Percentiles rank a stretch among this genome's conserved stretches.
These are phyloP conservation scores for Philaethria dido DNA, from an alignment of 2,888 invertebrate genomes.

Conservation along the genomic window DNA sequence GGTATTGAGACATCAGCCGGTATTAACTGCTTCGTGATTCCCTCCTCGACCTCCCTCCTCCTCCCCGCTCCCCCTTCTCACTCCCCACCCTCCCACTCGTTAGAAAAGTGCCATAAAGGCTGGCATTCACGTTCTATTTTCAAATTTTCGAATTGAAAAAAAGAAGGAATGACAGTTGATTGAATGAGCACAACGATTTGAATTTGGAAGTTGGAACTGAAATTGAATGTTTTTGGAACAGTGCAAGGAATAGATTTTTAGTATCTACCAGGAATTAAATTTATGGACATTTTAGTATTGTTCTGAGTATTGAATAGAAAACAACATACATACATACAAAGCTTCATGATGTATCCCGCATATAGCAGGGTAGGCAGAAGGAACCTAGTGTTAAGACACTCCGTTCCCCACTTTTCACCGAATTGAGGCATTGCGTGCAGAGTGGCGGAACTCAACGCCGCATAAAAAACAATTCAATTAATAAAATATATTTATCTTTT, in stretches of 20 bases:
- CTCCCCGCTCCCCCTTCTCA: constrained; percentile 39
- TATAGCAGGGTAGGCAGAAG: no score
- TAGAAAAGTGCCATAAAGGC: constrained; percentile 43
- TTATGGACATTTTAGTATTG: no score
- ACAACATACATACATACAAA: no score
- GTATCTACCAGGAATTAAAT: neutral
- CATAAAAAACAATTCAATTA: no score
- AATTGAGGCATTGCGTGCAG: no score
- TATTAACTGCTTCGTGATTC: constrained; percentile 63
- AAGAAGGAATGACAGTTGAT: constrained; percentile 30
- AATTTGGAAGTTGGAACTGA: constrained; percentile 22
- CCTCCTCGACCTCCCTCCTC: constrained; percentile 35
- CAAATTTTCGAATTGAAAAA: constrained; percentile 32
- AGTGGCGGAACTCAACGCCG: no score
- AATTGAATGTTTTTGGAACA: neutral
- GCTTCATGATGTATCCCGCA: no score
- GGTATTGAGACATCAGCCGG: constrained; percentile 83
- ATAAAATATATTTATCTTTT: no score
- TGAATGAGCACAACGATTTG: constrained; percentile 33
- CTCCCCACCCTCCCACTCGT: constrained; percentile 41
- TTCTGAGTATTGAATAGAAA: no score
- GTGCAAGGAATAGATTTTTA: neutral
- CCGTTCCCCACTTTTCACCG: no score
- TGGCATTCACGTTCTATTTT: constrained; percentile 39
- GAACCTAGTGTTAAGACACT: no score